phyloP scores from a whole-genome alignment of 2,797 vertebrate species.

The Sebastes melanostomus region DNA sequence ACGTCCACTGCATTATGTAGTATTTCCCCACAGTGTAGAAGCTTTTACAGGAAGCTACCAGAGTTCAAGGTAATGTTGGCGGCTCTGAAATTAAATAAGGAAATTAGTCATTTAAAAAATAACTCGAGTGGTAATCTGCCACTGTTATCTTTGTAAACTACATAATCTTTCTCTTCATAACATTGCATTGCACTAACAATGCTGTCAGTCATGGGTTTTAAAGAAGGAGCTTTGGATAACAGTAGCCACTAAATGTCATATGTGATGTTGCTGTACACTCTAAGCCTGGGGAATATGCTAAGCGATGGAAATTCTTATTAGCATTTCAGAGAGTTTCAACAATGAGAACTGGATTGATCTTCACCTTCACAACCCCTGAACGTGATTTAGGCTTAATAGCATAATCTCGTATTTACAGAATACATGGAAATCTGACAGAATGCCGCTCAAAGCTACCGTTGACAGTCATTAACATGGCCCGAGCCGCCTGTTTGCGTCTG shows the following conservation, averaged over 20 bases:
- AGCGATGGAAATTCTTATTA: constrained; percentile 3
- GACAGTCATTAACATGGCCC: constrained; percentile 54
- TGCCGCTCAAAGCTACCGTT: constrained; percentile 41
- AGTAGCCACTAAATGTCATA: background rate
- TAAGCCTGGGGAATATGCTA: background rate
- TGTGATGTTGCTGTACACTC: constrained; percentile 1
- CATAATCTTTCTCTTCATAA: background rate
- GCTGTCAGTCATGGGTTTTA: background rate
- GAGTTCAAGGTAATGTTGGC: no score
- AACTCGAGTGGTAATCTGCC: background rate
- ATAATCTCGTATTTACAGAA: constrained; percentile 31
- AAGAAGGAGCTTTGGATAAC: background rate
- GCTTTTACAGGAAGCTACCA: no score
- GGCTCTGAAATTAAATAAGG: background rate
- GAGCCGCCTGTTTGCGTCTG: constrained; percentile 49
- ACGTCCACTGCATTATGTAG: background rate
- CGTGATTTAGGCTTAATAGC: constrained; percentile 2
- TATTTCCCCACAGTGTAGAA: background rate
- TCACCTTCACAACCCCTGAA: background rate
- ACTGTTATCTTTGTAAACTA: background rate
- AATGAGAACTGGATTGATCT: constrained; percentile 8
- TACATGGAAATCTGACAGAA: constrained; percentile 30
- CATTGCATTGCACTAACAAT: background rate
- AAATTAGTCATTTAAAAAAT: background rate
- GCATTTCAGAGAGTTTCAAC: constrained; percentile 4